A percentile compares a stretch with the other conserved stretches of the same genome.
Conservation (phyloP, 2,113 vertebrate genomes). For the Emydura subglobosa region DNA sequence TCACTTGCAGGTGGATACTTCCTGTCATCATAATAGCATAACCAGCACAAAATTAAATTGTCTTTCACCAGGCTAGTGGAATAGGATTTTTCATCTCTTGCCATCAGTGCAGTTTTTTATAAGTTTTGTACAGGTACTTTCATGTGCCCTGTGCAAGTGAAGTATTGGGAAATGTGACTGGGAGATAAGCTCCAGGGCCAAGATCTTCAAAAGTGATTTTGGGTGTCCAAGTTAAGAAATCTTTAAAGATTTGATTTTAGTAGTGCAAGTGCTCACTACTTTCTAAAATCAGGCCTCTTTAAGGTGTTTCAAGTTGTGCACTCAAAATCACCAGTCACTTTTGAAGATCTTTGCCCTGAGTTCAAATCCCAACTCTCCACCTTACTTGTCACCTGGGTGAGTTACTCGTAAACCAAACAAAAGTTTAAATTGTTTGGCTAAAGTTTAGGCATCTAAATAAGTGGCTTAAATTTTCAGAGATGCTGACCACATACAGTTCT, state of each 20-base stretch:
- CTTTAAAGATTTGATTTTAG: not conserved
- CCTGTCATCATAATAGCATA: not conserved
- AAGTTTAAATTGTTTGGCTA: not conserved
- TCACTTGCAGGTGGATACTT: not conserved
- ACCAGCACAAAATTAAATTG: not conserved
- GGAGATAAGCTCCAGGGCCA: not conserved
- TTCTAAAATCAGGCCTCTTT: not conserved
- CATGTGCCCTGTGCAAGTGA: not conserved
- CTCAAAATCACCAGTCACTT: not conserved
- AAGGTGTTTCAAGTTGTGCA: not conserved
- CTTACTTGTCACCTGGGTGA: not conserved
- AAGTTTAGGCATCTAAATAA: not conserved
- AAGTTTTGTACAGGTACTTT: not conserved
- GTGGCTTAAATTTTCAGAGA: not conserved
- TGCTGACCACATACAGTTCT: accelerated
- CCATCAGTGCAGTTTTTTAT: not conserved
- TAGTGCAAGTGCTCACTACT: not conserved
- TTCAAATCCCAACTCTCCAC: not conserved
- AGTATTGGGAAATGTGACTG: not conserved
- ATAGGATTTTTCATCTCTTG: not conserved
- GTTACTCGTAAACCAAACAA: not conserved
- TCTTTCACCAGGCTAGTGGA: not conserved
- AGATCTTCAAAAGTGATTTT: not conserved
- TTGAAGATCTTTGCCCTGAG: not conserved
- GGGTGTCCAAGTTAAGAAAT: not conserved